Evolutionary conservation across 1,140 invertebrate genomes (phyloP).

Genomic region (Choristoneura fumiferana): DNA sequence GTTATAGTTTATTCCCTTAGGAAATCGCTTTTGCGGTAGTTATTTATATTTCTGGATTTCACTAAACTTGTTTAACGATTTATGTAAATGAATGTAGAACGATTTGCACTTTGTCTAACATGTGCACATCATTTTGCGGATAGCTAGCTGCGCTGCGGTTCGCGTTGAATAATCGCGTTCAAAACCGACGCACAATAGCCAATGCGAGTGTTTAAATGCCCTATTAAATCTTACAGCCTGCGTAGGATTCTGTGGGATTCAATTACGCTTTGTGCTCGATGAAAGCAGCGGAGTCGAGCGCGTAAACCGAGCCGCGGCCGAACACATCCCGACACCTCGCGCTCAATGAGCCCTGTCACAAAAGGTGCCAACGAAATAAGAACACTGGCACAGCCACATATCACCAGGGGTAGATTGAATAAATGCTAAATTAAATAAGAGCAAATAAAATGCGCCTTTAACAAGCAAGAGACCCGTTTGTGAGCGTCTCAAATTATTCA

Average conservation of each 20-base stretch:
- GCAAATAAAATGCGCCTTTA: slow-evolving; percentile 72
- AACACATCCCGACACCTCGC: slow-evolving; percentile 75
- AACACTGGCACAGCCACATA: slow-evolving; percentile 52
- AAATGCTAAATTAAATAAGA: slow-evolving; percentile 78
- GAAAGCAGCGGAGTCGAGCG: slow-evolving; percentile 70
- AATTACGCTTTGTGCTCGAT: slow-evolving; percentile 76
- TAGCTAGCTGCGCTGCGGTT: slow-evolving; percentile 61
- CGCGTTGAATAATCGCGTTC: slow-evolving; percentile 71
- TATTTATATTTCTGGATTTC: background rate
- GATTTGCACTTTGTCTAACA: slow-evolving; percentile 53
- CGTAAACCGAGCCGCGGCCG: slow-evolving; percentile 69
- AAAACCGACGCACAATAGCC: slow-evolving; percentile 72
- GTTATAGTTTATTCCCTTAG: too few species aligned
- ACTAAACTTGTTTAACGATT: slow-evolving; percentile 28
- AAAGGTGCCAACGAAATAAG: slow-evolving; percentile 72
- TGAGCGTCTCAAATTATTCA: slow-evolving; percentile 55
- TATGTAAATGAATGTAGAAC: slow-evolving; percentile 39
- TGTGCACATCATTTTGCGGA: slow-evolving; percentile 47
- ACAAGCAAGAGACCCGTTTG: slow-evolving; percentile 48
- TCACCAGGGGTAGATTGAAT: slow-evolving; percentile 71
- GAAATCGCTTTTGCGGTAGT: too few species aligned
- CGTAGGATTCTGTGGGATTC: slow-evolving; percentile 76
- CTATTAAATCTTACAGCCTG: slow-evolving; percentile 75
- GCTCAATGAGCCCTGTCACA: slow-evolving; percentile 72
- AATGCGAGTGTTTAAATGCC: slow-evolving; percentile 77